phyloP scores from a whole-genome alignment of 2,113 vertebrate genomes.

The Cichladusa arquata region DNA sequence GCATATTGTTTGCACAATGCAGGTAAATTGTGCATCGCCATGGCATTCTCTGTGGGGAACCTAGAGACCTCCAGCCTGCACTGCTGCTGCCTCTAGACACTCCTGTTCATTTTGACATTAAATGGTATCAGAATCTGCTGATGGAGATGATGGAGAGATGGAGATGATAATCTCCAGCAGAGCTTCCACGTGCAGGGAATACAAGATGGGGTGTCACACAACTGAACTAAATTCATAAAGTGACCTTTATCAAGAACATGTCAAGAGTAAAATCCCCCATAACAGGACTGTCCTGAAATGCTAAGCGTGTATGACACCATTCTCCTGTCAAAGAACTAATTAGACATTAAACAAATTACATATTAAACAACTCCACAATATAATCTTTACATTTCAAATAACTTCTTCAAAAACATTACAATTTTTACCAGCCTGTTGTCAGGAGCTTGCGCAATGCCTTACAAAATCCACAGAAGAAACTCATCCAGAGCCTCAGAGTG shows the following conservation, averaged over 20 bases:
- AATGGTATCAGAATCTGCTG: neutral
- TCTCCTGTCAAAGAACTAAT: neutral
- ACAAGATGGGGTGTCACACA: neutral
- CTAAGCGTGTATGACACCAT: neutral
- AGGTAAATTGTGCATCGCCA: neutral
- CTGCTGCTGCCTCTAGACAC: neutral
- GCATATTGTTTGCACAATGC: neutral
- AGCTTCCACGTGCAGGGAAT: neutral
- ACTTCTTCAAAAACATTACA: neutral
- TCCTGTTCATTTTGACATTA: neutral
- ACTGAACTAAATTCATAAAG: neutral
- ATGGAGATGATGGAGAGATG: neutral
- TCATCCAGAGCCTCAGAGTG: neutral
- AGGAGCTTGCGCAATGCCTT: neutral
- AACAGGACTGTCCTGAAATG: neutral
- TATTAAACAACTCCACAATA: neutral
- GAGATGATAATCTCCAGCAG: neutral
- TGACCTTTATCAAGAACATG: neutral
- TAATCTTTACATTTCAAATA: neutral
- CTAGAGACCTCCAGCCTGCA: neutral
- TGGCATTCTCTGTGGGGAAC: neutral
- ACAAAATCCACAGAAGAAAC: neutral
- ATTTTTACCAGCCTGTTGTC: neutral
- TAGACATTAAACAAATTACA: neutral
- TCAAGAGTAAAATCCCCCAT: neutral